Evolutionary conservation across 1,140 invertebrate species (phyloP), one percentile per base, ranked within the genome.

Genomic region (Drosophila grimshawi): DNA sequence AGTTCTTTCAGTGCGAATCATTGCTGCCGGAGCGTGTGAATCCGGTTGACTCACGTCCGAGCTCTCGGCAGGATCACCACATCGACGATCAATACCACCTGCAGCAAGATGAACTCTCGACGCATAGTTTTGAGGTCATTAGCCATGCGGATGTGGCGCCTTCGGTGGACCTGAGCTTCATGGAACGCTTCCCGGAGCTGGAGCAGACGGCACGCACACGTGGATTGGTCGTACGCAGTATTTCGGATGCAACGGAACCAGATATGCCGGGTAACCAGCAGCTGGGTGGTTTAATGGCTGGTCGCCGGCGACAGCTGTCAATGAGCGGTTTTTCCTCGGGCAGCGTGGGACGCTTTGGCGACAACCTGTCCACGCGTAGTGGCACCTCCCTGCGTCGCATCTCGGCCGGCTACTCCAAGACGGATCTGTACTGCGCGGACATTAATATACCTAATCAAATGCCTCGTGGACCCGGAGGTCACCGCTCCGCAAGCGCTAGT

Each of bases 1-100:
- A 97, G 93, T 97, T 95, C 93, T 97, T 95, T 93, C 95, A 96
- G 93, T 95, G 95, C 86, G 95, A 96, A 91, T 96, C 95, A 64
- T 92, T 96, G 80, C 93, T 97, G 73, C 96, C 96, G 52, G 96
- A 96, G 93, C 94, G 95, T 80, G 93, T 94, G 43, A 95, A 95
- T 90, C 94, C 95, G 67, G 93, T 94, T 52, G 94, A 94, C 61
- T 94, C 94, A 71, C 93, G 94, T 64, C 94, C 94, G 39, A 92
- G 93, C 6, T 94, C 94, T 37, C 92, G 93, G 43, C 90, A 93
- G 81, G 94, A 92, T 67, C 93, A 86, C 41, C 82, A 89, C 55
- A 80, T 76, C 59, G 82, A 93, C 2, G 77, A 86, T 19, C 81
- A 80, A 2, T 57, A 51, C 2, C 51, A 81, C 10, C 30, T 81